Percentiles rank a stretch among this genome's conserved stretches.
phyloP scores from a whole-genome alignment of 2,888 invertebrate genomes.

The Volucella bombylans region DNA sequence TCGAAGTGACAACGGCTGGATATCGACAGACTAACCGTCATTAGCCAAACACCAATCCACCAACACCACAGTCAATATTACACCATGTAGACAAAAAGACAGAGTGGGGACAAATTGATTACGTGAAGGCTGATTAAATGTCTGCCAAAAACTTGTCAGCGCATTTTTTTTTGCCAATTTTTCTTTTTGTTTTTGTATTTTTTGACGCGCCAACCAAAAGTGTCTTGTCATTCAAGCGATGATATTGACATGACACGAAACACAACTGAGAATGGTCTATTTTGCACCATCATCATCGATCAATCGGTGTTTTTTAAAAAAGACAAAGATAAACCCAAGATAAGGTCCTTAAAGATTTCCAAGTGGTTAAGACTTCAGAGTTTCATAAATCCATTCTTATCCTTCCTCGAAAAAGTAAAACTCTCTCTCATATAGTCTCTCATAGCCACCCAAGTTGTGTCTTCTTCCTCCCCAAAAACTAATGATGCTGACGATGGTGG shows the following conservation, averaged over 20 bases:
- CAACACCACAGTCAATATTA: neutral
- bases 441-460: conserved; percentile 1
- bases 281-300: conserved; percentile 61
- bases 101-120: conserved; percentile 68
- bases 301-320: conserved; percentile 37
- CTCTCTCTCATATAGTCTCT: neutral
- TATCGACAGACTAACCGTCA: conserved; percentile 65
- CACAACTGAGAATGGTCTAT: conserved; percentile 38
- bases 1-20: conserved; percentile 68
- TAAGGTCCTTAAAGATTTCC: conserved; percentile 35
- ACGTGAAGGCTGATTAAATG: conserved; percentile 72
- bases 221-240: conserved; percentile 49
- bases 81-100: conserved; percentile 10
- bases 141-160: conserved; percentile 70
- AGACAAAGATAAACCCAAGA: neutral
- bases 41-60: conserved; percentile 39
- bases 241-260: conserved; percentile 71
- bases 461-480: conserved; percentile 21
- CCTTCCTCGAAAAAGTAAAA: conserved; percentile 22
- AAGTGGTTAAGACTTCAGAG: conserved; percentile 32
- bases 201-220: conserved; percentile 38
- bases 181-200: conserved; percentile 8
- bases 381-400: conserved; percentile 60
- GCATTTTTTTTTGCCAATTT: conserved; percentile 28
- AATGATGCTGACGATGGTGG: conserved; percentile 54